Evolutionary conservation across 2,888 invertebrate genomes (phyloP), one percentile per base, ranked within the genome.

Genomic region (Atherix ibis): DNA sequence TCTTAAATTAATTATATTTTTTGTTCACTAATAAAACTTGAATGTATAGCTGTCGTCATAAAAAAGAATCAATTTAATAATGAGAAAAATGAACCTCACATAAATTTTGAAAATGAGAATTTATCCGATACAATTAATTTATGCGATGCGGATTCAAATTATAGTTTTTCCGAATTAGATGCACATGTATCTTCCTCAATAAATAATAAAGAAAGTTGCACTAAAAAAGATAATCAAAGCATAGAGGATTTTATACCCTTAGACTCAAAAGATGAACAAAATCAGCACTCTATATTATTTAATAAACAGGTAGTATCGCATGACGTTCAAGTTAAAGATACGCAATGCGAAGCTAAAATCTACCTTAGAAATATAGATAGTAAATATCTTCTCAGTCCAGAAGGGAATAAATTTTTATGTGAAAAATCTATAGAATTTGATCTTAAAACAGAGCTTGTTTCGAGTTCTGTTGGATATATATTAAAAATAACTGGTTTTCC

Each of bases 401-500:
- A 64, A 4, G 70, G 71, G 4, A 53, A 55, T 14, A 43, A 50
- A 5, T 70, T 70, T 59, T 43, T 72, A 8, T 51, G 54, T 0
- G 47, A 51, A 2, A 50, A 54, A 3, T 53, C 56, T 4, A 49
- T 48, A 4, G 56, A 54, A 45, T 56, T 61, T 38, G 50, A 62
- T 32, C 45, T 62, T 0, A 47, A 46, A 37, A 48, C 51, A 3
- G 50, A 50, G 10, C 47, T 62, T 34, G 53, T 56, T 17, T 55
- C 53, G 30, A 52, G 66, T 3, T 56, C 63, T 15, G 56, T 53
- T 26, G 53, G 64, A 0, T 63, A 59, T 31, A 66, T 65, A 29
- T 46, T 72, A 27, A 57, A 57, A 29, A 64, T 72, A 28, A 64
- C 55, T 34, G 72, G 72, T 0, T 58, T 62, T 16, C 52, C 63